Conservation (phyloP, 92 coral and sea anemone species). For the Palythoa heliodiscus region DNA sequence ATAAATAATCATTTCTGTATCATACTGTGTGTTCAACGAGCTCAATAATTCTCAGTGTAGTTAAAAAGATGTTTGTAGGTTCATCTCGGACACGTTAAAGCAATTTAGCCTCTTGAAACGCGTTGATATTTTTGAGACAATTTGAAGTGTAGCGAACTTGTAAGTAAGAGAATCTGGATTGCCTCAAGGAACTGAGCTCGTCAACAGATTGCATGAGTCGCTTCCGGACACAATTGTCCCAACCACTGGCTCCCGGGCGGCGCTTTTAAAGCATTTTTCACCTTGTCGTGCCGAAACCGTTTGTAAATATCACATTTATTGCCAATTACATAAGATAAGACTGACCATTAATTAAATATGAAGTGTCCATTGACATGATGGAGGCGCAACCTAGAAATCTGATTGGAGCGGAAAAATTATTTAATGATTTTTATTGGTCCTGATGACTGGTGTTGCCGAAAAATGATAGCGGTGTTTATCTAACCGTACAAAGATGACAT, state of each 20-base stretch:
- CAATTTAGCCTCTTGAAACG: slow-evolving; percentile 14
- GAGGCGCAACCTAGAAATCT: slow-evolving; percentile 54
- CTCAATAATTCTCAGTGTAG: neutral
- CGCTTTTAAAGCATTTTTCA: slow-evolving; percentile 87
- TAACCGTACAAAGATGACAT: slow-evolving; percentile 87
- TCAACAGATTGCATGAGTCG: slow-evolving; percentile 45
- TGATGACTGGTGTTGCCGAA: slow-evolving; percentile 67
- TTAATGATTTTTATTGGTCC: slow-evolving; percentile 88
- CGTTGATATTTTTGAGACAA: slow-evolving; percentile 16
- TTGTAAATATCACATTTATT: slow-evolving; percentile 97
- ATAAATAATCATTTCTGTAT: slow-evolving; percentile 41
- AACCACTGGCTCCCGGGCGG: slow-evolving; percentile 68
- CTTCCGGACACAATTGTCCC: slow-evolving; percentile 45
- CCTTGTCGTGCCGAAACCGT: slow-evolving; percentile 96
- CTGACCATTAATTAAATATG: slow-evolving; percentile 91
- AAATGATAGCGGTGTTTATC: slow-evolving; percentile 94
- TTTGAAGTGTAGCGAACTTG: slow-evolving; percentile 6
- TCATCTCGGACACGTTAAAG: neutral
- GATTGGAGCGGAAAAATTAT: slow-evolving; percentile 80
- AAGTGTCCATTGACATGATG: slow-evolving; percentile 84
- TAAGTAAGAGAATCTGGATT: slow-evolving; percentile 39
- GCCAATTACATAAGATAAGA: slow-evolving; percentile 98
- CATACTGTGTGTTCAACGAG: neutral
- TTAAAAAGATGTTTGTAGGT: neutral
- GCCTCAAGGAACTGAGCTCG: slow-evolving; percentile 46